These are phyloP conservation scores for Eristalinus sepulchralis DNA, from an alignment of 2,888 invertebrate species.

Conservation along the genomic window DNA sequence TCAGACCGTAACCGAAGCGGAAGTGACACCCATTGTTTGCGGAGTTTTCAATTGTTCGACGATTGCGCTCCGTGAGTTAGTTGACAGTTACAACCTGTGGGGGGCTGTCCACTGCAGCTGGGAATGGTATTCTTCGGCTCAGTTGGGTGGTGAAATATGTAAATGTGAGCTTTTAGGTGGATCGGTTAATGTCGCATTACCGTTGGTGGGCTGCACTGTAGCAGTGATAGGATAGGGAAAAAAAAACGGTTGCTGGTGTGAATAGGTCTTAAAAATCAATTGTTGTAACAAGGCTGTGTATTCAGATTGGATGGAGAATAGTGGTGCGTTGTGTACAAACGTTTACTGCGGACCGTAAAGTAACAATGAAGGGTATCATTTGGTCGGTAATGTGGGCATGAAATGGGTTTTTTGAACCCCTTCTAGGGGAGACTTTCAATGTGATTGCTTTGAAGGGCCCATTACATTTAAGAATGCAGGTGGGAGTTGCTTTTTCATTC, in stretches of 20 bases:
- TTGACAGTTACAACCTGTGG: conserved; percentile 34
- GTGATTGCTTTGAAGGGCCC: no score
- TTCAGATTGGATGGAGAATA: not conserved
- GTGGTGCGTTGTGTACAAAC: not conserved
- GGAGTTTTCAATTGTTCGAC: conserved; percentile 12
- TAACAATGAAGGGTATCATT: not conserved
- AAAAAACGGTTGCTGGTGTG: not conserved
- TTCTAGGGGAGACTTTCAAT: no score
- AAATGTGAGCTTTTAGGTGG: conserved; percentile 1
- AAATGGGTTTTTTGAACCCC: not conserved
- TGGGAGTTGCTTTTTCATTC: no score
- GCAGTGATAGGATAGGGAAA: not conserved
- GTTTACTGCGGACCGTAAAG: not conserved
- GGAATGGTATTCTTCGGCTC: not conserved
- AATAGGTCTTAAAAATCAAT: not conserved
- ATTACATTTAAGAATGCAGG: no score
- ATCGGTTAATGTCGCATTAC: conserved; percentile 5
- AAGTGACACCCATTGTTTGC: conserved; percentile 49
- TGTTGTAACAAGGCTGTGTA: not conserved
- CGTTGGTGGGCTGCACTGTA: not conserved
- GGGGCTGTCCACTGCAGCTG: not conserved
- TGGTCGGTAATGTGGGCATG: not conserved
- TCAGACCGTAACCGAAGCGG: conserved; percentile 61
- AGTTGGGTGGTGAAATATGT: not conserved
- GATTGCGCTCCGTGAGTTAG: conserved; percentile 6